Evolutionary conservation across 1,140 invertebrate species (phyloP).

Genomic region (Dreissena polymorpha): DNA sequence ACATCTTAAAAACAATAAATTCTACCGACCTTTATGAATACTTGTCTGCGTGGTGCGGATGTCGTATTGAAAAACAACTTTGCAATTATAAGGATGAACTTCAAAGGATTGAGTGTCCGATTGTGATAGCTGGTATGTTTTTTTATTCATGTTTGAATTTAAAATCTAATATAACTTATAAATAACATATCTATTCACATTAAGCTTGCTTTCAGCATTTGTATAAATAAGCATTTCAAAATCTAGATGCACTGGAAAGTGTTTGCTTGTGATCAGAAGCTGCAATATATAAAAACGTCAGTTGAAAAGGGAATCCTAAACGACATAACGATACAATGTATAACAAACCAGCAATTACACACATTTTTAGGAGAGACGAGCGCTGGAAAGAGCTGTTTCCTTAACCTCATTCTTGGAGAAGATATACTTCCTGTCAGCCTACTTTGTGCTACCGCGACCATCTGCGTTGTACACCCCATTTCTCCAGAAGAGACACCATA

Average conservation of each 20-base stretch:
- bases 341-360: too few relatives aligned
- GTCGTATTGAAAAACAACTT: not conserved
- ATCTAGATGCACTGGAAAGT: too few relatives aligned
- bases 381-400: conserved; percentile 32
- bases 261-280: too few relatives aligned
- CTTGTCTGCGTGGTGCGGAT: too few relatives aligned
- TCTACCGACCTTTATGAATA: too few relatives aligned
- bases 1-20: too few relatives aligned
- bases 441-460: conserved; percentile 2
- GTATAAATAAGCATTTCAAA: too few relatives aligned
- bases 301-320: not conserved
- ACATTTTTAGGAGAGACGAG: conserved; percentile 32
- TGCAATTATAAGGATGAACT: not conserved
- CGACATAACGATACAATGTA: not conserved
- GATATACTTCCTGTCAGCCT: conserved; percentile 18
- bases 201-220: too few relatives aligned
- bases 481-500: not conserved
- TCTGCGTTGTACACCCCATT: conserved; percentile 35
- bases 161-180: too few relatives aligned
- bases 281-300: too few relatives aligned
- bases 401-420: conserved; percentile 25
- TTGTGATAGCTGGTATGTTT: conserved; percentile 16
- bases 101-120: not conserved
- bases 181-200: too few relatives aligned
- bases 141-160: too few relatives aligned